Evolutionary conservation across 2,113 vertebrate genomes (phyloP), one percentile per base, ranked within the genome.

Genomic region (Delphinus delphis): DNA sequence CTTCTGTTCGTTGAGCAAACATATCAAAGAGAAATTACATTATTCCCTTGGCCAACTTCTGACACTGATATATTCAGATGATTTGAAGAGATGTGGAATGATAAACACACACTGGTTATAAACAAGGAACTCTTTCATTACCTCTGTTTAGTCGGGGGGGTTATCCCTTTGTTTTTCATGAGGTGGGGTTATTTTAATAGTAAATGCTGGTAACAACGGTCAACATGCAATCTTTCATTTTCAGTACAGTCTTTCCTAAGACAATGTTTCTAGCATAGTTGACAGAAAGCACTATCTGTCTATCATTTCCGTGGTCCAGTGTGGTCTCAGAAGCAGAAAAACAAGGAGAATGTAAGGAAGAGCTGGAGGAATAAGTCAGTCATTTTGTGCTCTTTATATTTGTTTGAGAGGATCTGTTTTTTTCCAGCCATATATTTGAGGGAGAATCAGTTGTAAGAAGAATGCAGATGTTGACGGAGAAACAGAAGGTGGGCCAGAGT

Each of bases 11-110:
- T 5, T 82, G 77, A 88, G 50, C 4, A 93, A 86, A 83, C 6
- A 74, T 20, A 83, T 89, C 85, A 80, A 90, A 94, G 68, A 38
- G n/a, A 91, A 95, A 67, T n/a, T 12, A n/a, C 55, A 55, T 31
- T 89, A 18, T 73, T 95, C 47, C 53, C 6, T 50, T 92, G 71
- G 31, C 31, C 38, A 55, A 20, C 41, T 87, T 84, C 60, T 67
- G 65, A 94, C 15, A 12, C 47, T 67, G n/a, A 17, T 81, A 1
- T 60, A 50, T 17, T 95, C 21, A n/a, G 63, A 60, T 87, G 86
- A 67, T 94, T 88, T 86, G 36, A 90, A 77, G 70, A 84, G 36
- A 87, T 50, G 36, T 67, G 70, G 23, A 44, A 50, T 14, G 26
- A 84, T 38, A 88, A 77, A 70, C 31, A 21, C 2, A 14, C 36